Evolutionary conservation across 2,888 invertebrate species (phyloP), one percentile per base, ranked within the genome.

Genomic region (Harmothoe impar): DNA sequence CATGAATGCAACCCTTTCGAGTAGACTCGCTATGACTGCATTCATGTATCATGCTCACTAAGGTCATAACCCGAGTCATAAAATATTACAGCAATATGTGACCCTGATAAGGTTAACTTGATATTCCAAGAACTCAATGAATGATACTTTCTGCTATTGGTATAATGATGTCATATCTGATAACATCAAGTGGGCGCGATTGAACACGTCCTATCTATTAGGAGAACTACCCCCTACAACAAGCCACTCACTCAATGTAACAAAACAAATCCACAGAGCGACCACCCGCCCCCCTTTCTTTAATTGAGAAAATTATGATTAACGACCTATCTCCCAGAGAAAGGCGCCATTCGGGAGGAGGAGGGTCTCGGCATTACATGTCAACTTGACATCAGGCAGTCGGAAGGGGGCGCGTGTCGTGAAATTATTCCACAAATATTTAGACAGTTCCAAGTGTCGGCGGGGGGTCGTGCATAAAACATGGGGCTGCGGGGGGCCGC

Each of bases 371-470:
- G n/a, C 86, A 86, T 86, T 54, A 52, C 86, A 86, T 86, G 86
- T 54, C 86, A 86, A 56, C 51, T 54, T 54, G 86, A 86, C 86
- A 86, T 86, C 86, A 52, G 17, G 25, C 84, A 51, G 33, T 15
- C 20, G 84, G 29, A 77, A 31, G 86, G 86, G 86, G 86, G 52
- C 54, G 33, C 15, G 23, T 12, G n/a, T 86, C 23, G 86, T 86
- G 54, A 54, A 86, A 86, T 86, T 52, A 86, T 86, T 86, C 31
- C 52, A 29, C 86, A 86, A 86, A 86, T 86, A 86, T 86, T 86
- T 86, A 86, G 86, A 86, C 54, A 86, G 86, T n/a, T 35, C 84
- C n/a, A 25, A 7, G 17, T 25, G 54, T 54, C 86, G 86, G 86
- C 20, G 54, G 86, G 54, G n/a, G 52, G 56, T 7, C 54, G 7